phyloP scores from a whole-genome alignment of 2,797 vertebrate species.

The Knipowitschia caucasica region DNA sequence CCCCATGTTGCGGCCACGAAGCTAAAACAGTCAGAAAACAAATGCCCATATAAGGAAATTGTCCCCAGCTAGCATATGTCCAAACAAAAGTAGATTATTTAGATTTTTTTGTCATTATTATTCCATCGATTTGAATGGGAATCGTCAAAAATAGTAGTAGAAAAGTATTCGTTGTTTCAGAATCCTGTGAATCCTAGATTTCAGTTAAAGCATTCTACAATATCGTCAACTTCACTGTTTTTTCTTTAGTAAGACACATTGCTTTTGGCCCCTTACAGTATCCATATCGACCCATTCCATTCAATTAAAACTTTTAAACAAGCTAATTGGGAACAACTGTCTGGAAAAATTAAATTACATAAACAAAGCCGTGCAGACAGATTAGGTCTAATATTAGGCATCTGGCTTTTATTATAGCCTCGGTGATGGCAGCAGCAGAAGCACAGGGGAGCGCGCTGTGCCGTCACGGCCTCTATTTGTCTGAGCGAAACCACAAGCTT shows the following conservation, averaged over 20 bases:
- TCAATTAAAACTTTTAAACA: slow-evolving; percentile 83
- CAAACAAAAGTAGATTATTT: no score
- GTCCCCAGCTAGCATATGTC: no score
- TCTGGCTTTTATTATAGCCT: slow-evolving; percentile 76
- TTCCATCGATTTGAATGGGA: no score
- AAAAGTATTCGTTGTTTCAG: no score
- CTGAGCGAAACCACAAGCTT: slow-evolving; percentile 55
- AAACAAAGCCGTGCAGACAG: slow-evolving; percentile 80
- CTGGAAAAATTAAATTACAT: slow-evolving; percentile 79
- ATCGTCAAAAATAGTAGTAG: no score
- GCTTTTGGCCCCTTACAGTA: neutral
- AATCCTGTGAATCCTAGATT: no score
- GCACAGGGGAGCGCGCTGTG: slow-evolving; percentile 41
- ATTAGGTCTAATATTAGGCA: slow-evolving; percentile 84
- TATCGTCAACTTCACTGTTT: no score
- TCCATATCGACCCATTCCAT: slow-evolving; percentile 66
- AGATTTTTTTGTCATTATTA: no score
- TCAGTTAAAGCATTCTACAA: neutral
- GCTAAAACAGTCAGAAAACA: no score
- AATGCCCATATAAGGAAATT: no score
- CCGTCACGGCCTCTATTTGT: slow-evolving; percentile 72
- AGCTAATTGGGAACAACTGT: slow-evolving; percentile 83
- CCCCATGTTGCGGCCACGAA: no score
- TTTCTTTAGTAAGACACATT: neutral
- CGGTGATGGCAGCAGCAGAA: slow-evolving; percentile 72